These are phyloP conservation scores for Lates calcarifer DNA, from an alignment of 2,113 vertebrate genomes.

Conservation along the genomic window DNA sequence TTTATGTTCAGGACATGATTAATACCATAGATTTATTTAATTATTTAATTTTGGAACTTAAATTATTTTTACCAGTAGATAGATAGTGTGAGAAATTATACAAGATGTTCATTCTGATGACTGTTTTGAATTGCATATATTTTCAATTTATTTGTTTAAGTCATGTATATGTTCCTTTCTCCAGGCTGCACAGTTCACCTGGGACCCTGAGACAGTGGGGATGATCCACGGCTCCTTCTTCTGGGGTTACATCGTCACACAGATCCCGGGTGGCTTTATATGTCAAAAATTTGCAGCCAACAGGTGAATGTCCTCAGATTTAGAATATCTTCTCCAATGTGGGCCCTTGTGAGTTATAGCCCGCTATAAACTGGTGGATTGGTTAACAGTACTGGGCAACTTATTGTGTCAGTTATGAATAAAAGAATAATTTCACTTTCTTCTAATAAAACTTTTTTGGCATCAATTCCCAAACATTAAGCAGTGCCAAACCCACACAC, in stretches of 20 bases:
- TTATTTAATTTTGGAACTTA: background rate
- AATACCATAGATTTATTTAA: background rate
- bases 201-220: constrained; percentile 95
- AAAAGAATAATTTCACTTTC: background rate
- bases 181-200: constrained; percentile 92
- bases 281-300: constrained; percentile 95
- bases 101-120: background rate
- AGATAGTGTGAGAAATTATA: too few relatives aligned
- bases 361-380: background rate
- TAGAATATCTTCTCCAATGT: background rate
- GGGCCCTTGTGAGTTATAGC: background rate
- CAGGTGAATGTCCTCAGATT: constrained; percentile 80
- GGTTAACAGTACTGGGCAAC: background rate
- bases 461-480: background rate
- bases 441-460: background rate
- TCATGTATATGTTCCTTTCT: background rate
- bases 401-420: background rate
- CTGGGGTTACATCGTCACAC: constrained; percentile 96
- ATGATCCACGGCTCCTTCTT: constrained; percentile 97
- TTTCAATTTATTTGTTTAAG: background rate
- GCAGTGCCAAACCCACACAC: background rate
- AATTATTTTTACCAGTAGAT: background rate
- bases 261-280: constrained; percentile 95
- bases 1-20: background rate
- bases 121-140: background rate